Base-by-base conservation (phyloP, 1,140 invertebrate genomes). In the Ditylenchus dipsaci region DNA sequence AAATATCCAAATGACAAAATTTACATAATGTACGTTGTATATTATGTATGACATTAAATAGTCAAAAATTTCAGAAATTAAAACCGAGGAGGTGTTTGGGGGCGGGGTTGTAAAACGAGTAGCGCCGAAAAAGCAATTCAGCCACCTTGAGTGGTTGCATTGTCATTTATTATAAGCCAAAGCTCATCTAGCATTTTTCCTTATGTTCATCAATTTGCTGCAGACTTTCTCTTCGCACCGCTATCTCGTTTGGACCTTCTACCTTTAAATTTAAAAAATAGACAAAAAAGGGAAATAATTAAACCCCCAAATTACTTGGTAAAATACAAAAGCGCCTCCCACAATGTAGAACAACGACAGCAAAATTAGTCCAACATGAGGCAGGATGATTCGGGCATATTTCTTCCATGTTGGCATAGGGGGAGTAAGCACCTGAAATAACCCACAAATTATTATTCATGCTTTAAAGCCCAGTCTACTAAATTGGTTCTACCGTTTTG, bases 261-360 rank as follows among this genome's bases (percentile, higher is more conserved):
- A 76, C 33, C 33, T 38, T 38, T 3, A 38, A 38, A 38, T 38
- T 38, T 38, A 5, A 38, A 38, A 23, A 43, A 71, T 15, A 3
- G 11, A 38, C 3, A 38, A 5, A 38, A 38, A 38, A 38, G 11
- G 33, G n/a, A n/a, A n/a, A n/a, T n/a, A n/a, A n/a, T n/a, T n/a
- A n/a, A n/a, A n/a, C n/a, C n/a, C n/a, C n/a, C 33, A 38, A 38
- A 38, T 38, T 38, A 38, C 27, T 68, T 71, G 58, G 45, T 79
- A 76, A 62, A 76, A 76, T 26, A 76, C 57, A 43, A 78, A 76
- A n/a, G 75, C 75, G 13, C 75, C 75, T 42, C 76, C 75, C n/a
- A 79, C 47, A 43, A 76, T 67, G 58, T 76, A 76, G 9, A 74
- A 29, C 19, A 75, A 45, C 1, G 75, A 76, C 29, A 76, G 33